Percentiles rank a stretch among this genome's conserved stretches.
Evolutionary conservation across 1,140 invertebrate species (phyloP).

Genomic region (Drosophila azteca): DNA sequence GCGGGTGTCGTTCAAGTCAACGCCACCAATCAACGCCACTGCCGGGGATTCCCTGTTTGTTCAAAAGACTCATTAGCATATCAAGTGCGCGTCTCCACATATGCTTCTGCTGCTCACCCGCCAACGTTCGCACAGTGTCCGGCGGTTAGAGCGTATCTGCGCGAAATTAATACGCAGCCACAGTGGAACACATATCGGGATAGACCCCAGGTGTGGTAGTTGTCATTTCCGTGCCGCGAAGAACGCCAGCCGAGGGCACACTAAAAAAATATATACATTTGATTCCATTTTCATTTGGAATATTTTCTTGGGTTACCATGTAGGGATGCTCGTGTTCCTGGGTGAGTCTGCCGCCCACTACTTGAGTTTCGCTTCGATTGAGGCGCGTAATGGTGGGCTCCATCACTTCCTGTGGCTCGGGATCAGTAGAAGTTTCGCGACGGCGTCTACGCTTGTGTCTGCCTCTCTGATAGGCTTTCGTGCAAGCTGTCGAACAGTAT

Average conservation of each 20-base stretch:
- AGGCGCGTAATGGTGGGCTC: conserved; percentile 31
- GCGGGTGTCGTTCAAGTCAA: conserved; percentile 36
- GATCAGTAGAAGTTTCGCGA: conserved; percentile 1
- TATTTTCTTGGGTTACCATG: conserved; percentile 35
- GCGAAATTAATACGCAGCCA: conserved; percentile 53
- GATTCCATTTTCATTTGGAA: background rate
- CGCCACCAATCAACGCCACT: conserved; percentile 52
- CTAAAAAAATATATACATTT: conserved; percentile 23
- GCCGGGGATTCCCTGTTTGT: conserved; percentile 52
- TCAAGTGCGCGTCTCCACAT: background rate
- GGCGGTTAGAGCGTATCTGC: conserved; percentile 51
- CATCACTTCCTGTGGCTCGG: conserved; percentile 4
- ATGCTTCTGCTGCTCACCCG: conserved; percentile 39
- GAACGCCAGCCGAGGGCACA: conserved; percentile 59
- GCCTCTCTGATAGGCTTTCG: conserved; percentile 15
- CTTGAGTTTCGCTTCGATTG: conserved; percentile 13
- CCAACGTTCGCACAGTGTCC: conserved; percentile 56
- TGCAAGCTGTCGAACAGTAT: conserved; percentile 20
- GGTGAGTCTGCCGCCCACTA: conserved; percentile 48
- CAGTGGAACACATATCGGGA: conserved; percentile 45
- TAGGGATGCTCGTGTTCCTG: conserved; percentile 47
- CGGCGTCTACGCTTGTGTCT: conserved; percentile 20
- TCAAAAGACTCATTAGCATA: conserved; percentile 39
- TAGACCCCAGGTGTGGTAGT: background rate
- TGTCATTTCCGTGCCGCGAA: conserved; percentile 6